Percentiles rank a stretch among this genome's conserved stretches.
Conservation (phyloP, 1,140 invertebrate genomes). For the Sitophilus oryzae region DNA sequence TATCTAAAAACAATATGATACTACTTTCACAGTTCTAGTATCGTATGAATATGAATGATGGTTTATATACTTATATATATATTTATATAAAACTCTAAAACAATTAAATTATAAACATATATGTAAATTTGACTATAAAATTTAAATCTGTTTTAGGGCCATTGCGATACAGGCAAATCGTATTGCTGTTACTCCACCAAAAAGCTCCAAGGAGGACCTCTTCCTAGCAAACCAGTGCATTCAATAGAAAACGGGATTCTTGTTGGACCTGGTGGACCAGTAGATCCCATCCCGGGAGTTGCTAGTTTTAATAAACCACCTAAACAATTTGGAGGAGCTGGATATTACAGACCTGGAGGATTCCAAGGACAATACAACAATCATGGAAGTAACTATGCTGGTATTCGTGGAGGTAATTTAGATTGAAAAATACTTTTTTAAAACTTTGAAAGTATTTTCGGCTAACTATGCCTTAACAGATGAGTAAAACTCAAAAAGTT, state of each 20-base stretch:
- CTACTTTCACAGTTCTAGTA: too few relatives aligned
- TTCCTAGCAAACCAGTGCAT: slow-evolving; percentile 36
- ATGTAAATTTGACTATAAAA: not conserved
- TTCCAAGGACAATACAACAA: slow-evolving; percentile 2
- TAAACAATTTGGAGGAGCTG: slow-evolving; percentile 7
- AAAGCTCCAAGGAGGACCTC: slow-evolving; percentile 36
- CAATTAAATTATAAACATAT: not conserved
- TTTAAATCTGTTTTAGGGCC: slow-evolving; percentile 42
- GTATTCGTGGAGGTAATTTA: not conserved
- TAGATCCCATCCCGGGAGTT: slow-evolving; percentile 18
- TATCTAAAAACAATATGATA: too few relatives aligned
- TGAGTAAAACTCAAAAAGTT: too few relatives aligned
- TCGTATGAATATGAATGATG: too few relatives aligned
- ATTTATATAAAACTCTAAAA: too few relatives aligned
- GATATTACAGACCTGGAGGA: slow-evolving; percentile 26
- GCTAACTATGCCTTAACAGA: too few relatives aligned
- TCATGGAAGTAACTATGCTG: not conserved
- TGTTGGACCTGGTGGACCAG: slow-evolving; percentile 46
- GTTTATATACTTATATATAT: too few relatives aligned
- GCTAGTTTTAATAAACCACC: slow-evolving; percentile 14
- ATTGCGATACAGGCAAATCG: slow-evolving; percentile 49
- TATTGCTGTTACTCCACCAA: slow-evolving; percentile 49
- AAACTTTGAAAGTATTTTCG: too few relatives aligned
- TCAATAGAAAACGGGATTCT: slow-evolving; percentile 45
- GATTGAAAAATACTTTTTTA: too few relatives aligned